A percentile compares a stretch with the other conserved stretches of the same genome.
Evolutionary conservation across 2,113 vertebrate species (phyloP).

Genomic region (Oreocharis arfaki): DNA sequence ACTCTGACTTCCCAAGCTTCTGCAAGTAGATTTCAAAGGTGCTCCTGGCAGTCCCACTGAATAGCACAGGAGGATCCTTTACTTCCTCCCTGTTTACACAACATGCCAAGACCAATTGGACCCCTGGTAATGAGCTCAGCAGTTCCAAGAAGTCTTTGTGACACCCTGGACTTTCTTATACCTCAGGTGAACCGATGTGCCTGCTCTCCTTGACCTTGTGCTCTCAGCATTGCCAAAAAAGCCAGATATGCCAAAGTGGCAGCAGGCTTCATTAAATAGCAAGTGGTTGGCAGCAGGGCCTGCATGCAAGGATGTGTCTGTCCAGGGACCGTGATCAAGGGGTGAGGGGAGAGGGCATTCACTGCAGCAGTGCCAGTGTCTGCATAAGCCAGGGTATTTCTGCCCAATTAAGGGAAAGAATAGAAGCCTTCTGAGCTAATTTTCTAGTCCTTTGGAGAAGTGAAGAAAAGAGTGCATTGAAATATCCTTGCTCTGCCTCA

Average conservation of each 20-base stretch:
- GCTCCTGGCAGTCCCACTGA: not conserved
- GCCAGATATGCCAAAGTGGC: not conserved
- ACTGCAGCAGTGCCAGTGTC: not conserved
- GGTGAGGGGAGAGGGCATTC: not conserved
- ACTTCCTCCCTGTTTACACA: not conserved
- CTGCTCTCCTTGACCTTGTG: not conserved
- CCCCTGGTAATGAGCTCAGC: not conserved
- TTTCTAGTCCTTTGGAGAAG: not conserved
- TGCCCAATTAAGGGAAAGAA: constrained; percentile 31
- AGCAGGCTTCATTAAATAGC: not conserved
- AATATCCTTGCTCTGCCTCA: not conserved
- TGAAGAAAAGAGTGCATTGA: not conserved
- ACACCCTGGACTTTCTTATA: not conserved
- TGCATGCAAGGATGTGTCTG: not conserved
- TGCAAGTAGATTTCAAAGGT: not conserved
- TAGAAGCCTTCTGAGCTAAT: not conserved
- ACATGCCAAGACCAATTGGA: not conserved
- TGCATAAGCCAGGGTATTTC: constrained; percentile 17
- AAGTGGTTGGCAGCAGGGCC: constrained; percentile 14
- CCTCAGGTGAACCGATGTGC: not conserved
- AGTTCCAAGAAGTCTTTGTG: not conserved
- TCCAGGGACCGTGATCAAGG: not conserved
- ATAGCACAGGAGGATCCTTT: not conserved
- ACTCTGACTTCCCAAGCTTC: not conserved
- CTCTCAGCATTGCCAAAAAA: not conserved